These are phyloP conservation scores for Lithobates sylvaticus DNA, from an alignment of 2,797 vertebrate species.

Conservation along the genomic window DNA sequence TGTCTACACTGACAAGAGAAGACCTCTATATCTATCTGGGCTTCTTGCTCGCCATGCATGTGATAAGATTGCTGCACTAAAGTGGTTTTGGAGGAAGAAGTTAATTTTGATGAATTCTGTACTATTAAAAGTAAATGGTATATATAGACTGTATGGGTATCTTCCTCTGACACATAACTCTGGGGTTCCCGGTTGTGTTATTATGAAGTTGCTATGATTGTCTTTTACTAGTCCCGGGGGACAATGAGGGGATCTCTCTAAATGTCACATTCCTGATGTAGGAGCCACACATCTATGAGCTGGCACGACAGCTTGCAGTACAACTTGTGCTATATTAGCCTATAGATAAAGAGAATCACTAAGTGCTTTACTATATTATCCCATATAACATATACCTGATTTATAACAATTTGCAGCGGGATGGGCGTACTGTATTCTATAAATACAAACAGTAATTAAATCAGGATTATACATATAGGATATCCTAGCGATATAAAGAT, in stretches of 20 bases:
- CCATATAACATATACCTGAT: too few species aligned
- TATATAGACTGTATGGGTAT: neutral
- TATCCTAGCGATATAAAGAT: too few species aligned
- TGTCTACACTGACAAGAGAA: neutral
- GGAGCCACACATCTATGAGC: conserved; percentile 15
- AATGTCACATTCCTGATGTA: conserved; percentile 54
- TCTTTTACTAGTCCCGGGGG: conserved; percentile 44
- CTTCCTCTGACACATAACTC: neutral
- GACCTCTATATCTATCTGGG: neutral
- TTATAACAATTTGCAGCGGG: too few species aligned
- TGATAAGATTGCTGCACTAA: neutral
- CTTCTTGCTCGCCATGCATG: neutral
- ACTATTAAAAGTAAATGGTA: neutral
- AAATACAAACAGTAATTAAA: too few species aligned
- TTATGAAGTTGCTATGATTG: conserved; percentile 50
- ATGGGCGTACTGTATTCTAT: too few species aligned
- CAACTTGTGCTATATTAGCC: neutral
- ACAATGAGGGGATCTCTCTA: conserved; percentile 44
- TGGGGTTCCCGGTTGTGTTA: conserved; percentile 11
- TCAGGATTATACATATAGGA: too few species aligned
- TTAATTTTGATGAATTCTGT: neutral
- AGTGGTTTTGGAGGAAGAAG: neutral
- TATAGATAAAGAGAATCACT: neutral
- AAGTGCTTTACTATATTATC: too few species aligned
- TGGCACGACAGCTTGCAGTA: neutral